Conservation (phyloP, 30 jellyfish, hydroid and myxozoan species). For the Aurelia aurita region DNA sequence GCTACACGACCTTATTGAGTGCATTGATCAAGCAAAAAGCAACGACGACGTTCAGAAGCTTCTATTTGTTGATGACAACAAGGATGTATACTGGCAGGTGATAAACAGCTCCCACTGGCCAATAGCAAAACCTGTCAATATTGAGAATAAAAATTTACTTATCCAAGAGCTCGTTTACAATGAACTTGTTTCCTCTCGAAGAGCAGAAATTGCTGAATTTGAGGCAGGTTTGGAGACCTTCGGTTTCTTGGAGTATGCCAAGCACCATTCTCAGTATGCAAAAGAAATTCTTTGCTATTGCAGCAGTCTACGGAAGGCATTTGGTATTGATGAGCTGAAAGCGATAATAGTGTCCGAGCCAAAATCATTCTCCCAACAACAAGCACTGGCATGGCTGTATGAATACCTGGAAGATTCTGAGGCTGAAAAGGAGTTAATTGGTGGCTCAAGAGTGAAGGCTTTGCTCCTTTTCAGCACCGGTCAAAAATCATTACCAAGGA, state of each 20-base stretch:
- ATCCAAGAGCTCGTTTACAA: background rate
- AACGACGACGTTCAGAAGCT: background rate
- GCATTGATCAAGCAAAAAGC: background rate
- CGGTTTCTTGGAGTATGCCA: background rate
- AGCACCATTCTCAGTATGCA: background rate
- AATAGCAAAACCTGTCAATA: background rate
- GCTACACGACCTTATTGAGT: background rate
- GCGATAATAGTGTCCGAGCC: background rate
- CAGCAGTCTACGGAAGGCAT: conserved; percentile 1
- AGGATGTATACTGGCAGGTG: background rate
- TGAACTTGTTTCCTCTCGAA: background rate
- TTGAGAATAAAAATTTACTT: background rate
- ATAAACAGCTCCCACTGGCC: conserved; percentile 15
- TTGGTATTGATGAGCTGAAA: background rate
- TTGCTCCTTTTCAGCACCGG: conserved; percentile 27
- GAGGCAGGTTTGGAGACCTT: conserved; percentile 5
- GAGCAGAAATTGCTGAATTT: background rate
- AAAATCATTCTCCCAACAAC: background rate
- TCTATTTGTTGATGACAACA: background rate
- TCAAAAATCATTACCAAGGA: background rate
- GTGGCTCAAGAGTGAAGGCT: conserved; percentile 16
- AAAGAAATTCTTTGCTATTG: background rate
- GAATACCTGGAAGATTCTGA: background rate
- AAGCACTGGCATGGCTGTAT: conserved; percentile 2
- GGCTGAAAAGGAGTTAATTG: background rate